Percentiles rank a stretch among this genome's conserved stretches.
Evolutionary conservation across 2,888 invertebrate genomes (phyloP).

Genomic region (Tromatobia lineatoria): DNA sequence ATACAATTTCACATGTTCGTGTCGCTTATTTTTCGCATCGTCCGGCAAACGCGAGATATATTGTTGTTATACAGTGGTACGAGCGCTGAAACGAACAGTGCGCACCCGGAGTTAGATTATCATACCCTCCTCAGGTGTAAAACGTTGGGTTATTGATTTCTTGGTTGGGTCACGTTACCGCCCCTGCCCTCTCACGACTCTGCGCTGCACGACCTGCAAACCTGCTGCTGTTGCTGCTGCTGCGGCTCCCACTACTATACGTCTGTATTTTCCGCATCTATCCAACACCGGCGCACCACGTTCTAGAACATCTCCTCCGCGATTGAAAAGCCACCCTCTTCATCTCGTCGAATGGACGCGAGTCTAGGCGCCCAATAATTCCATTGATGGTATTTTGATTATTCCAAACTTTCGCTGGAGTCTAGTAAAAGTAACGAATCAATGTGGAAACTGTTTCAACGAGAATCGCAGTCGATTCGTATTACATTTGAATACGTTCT

Average conservation of each 20-base stretch:
- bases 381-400: conserved; percentile 27
- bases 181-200: conserved; percentile 47
- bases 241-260: conserved; percentile 17
- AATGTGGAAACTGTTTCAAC: background rate
- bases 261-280: conserved; percentile 39
- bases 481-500: background rate
- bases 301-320: conserved; percentile 2
- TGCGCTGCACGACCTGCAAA: conserved; percentile 67
- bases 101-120: conserved; percentile 66
- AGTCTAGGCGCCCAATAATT: conserved; percentile 11
- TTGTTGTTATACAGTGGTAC: conserved; percentile 7
- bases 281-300: conserved; percentile 26
- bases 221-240: conserved; percentile 61
- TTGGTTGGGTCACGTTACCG: conserved; percentile 74
- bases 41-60: conserved; percentile 26
- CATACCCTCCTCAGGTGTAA: conserved; percentile 72
- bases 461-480: background rate
- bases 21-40: conserved; percentile 39
- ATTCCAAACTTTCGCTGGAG: background rate
- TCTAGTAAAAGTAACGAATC: background rate
- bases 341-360: conserved; percentile 9
- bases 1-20: conserved; percentile 21
- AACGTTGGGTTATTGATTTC: conserved; percentile 77
- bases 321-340: conserved; percentile 16
- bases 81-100: conserved; percentile 62